Conservation (phyloP, 2,888 invertebrate genomes). For the Therioaphis trifolii region DNA sequence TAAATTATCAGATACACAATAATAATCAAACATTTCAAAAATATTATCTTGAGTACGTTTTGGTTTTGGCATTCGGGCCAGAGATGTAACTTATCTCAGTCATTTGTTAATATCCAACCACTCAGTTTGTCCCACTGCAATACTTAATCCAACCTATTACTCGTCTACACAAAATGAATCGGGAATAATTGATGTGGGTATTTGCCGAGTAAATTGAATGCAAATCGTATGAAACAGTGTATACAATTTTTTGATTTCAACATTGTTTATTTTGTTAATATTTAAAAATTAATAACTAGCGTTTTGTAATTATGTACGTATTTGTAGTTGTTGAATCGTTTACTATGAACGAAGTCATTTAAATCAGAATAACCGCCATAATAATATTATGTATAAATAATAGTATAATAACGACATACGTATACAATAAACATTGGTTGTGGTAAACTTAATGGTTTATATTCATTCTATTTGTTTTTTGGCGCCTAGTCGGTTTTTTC, state of each 20-base stretch:
- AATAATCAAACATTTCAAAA: slow-evolving; percentile 3
- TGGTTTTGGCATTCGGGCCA: neutral
- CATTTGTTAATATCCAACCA: slow-evolving; percentile 20
- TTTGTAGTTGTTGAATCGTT: neutral
- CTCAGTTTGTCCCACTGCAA: neutral
- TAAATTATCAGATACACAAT: neutral
- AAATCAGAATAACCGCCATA: neutral
- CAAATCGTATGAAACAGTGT: neutral
- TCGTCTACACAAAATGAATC: slow-evolving; percentile 14
- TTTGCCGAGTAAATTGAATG: neutral
- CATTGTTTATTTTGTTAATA: neutral
- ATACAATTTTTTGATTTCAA: neutral
- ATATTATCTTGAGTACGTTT: neutral
- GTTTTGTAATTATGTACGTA: neutral
- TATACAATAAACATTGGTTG: neutral
- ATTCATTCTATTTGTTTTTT: neutral
- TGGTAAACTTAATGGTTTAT: neutral
- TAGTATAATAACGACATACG: neutral
- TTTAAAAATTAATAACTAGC: neutral
- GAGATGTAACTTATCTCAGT: slow-evolving; percentile 21
- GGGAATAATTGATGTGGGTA: neutral
- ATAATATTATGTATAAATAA: neutral
- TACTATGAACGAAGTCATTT: slow-evolving; percentile 1
- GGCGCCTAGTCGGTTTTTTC: neutral
- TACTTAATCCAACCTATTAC: slow-evolving; percentile 18